These are phyloP conservation scores for Pocillopora verrucosa DNA, from an alignment of 64 coral and sea anemone genomes.

Conservation along the genomic window DNA sequence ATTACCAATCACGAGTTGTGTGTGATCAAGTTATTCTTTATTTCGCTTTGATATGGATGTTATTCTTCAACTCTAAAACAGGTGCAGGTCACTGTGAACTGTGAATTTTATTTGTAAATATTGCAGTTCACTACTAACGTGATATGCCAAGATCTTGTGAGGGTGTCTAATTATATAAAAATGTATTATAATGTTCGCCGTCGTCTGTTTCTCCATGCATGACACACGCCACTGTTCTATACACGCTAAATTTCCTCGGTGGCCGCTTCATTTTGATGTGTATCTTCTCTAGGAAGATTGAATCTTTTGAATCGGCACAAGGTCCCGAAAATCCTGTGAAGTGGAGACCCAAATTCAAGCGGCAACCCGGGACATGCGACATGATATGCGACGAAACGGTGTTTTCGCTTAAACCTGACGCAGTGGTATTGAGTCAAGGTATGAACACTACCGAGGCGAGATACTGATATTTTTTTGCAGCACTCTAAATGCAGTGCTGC, in stretches of 20 bases:
- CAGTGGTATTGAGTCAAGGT: background rate
- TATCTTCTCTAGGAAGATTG: background rate
- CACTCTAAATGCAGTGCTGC: background rate
- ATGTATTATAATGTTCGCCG: background rate
- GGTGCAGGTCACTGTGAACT: background rate
- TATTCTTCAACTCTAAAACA: background rate
- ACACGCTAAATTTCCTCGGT: background rate
- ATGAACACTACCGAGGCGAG: background rate
- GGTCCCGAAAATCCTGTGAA: background rate
- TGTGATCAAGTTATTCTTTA: background rate
- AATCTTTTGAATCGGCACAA: background rate
- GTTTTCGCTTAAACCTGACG: background rate
- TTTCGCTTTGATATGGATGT: background rate
- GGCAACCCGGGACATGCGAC: background rate
- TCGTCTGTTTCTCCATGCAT: background rate
- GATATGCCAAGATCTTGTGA: background rate
- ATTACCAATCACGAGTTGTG: background rate
- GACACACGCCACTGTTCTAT: background rate
- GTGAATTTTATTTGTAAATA: background rate
- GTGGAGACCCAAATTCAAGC: background rate
- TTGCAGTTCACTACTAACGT: background rate
- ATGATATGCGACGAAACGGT: background rate
- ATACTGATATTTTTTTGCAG: background rate
- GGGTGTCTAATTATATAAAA: background rate
- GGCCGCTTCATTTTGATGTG: background rate